Evolutionary conservation across 2,797 vertebrate genomes (phyloP).

Genomic region (Coregonus sp.): DNA sequence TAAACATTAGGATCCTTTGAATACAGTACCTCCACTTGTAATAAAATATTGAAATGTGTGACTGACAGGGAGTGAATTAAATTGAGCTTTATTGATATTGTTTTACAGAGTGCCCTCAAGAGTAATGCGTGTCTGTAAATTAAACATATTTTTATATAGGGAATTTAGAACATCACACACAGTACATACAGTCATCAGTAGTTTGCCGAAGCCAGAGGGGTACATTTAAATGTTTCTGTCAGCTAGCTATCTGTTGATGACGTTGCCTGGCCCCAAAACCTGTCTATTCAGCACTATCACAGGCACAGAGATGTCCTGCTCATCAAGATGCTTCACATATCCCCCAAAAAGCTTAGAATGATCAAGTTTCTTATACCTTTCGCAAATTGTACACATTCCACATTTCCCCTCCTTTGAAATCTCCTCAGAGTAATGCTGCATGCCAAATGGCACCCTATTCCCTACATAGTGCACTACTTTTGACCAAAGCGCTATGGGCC

Average conservation of each 20-base stretch:
- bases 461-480: neutral
- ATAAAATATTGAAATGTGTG: neutral
- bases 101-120: neutral
- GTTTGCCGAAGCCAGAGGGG: neutral
- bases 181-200: neutral
- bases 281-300: conserved; percentile 1
- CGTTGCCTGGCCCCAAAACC: neutral
- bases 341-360: conserved; percentile 10
- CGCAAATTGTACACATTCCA: conserved; percentile 19
- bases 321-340: neutral
- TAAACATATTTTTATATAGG: neutral
- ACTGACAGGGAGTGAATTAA: neutral
- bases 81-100: neutral
- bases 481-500: too few species aligned
- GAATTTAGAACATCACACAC: neutral
- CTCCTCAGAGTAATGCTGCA: conserved; percentile 8
- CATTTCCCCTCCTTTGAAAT: conserved; percentile 10
- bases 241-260: neutral
- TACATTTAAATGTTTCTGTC: neutral
- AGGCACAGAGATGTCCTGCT: neutral
- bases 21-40: neutral
- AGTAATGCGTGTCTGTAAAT: neutral
- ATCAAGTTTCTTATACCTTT: conserved; percentile 38
- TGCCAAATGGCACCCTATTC: neutral
- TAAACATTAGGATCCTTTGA: neutral